These are phyloP conservation scores for Poecilus cupreus DNA, from an alignment of 2,888 invertebrate genomes.

Conservation along the genomic window DNA sequence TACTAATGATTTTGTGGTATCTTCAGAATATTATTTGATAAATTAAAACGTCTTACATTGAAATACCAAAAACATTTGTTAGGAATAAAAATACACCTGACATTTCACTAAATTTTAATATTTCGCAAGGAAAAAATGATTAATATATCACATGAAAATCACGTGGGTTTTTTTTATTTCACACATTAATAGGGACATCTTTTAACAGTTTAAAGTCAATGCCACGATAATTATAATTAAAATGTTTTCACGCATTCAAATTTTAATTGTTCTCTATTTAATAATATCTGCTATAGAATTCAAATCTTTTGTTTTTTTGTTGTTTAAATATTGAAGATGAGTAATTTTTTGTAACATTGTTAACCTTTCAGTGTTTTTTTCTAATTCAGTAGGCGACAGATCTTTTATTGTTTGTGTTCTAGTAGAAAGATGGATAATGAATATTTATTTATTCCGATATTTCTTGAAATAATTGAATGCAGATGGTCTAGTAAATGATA, in stretches of 20 bases:
- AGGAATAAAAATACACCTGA: constrained; percentile 3
- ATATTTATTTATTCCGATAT: background rate
- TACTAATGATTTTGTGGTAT: background rate
- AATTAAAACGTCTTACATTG: background rate
- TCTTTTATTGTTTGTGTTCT: background rate
- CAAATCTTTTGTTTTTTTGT: background rate
- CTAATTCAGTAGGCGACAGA: background rate
- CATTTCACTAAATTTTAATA: background rate
- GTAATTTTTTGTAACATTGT: background rate
- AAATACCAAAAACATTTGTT: background rate
- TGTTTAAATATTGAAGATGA: background rate
- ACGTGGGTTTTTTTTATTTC: background rate
- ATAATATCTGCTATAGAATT: background rate
- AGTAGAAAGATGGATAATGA: constrained; percentile 9
- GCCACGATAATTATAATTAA: background rate
- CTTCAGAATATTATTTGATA: background rate
- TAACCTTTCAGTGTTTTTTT: constrained; percentile 10
- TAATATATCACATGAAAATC: constrained; percentile 2
- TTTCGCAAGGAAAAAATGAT: constrained; percentile 21
- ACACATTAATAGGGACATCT: constrained; percentile 11
- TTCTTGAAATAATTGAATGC: background rate
- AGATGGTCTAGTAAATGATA: background rate
- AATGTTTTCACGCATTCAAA: background rate
- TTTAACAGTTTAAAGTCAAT: background rate
- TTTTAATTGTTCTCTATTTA: background rate